A percentile compares a stretch with the other conserved stretches of the same genome.
Evolutionary conservation across 2,113 vertebrate species (phyloP).

Genomic region (Xiphophorus maculatus): DNA sequence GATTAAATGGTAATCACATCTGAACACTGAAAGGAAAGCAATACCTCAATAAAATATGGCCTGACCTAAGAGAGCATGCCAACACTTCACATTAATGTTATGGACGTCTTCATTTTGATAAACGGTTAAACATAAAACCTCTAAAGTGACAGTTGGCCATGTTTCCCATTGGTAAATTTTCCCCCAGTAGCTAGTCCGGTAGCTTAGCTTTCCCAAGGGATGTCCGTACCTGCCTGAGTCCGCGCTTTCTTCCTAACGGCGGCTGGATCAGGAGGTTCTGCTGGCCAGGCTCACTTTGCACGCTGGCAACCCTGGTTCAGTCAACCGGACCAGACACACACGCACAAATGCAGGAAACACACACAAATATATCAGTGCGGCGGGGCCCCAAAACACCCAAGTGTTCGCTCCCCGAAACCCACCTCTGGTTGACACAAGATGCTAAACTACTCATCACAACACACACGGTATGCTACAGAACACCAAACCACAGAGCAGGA

Average conservation of each 20-base stretch:
- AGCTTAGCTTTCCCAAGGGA: background rate
- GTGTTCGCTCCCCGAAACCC: background rate
- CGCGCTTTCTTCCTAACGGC: constrained; percentile 92
- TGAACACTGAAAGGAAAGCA: no score
- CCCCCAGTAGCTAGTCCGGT: background rate
- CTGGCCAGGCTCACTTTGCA: constrained; percentile 97
- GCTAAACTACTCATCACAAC: constrained; percentile 58
- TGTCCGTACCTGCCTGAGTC: constrained; percentile 89
- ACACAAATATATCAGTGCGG: constrained; percentile 13
- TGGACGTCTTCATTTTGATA: no score
- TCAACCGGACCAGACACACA: constrained; percentile 17
- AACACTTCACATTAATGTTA: no score
- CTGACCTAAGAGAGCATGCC: no score
- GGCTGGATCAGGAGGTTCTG: constrained; percentile 95
- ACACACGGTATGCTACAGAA: constrained; percentile 54
- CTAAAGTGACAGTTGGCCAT: no score
- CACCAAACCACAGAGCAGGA: constrained; percentile 66
- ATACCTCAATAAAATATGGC: no score
- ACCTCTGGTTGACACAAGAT: constrained; percentile 24
- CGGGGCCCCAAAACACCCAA: background rate
- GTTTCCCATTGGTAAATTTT: no score
- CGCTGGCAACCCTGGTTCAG: constrained; percentile 91
- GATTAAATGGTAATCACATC: no score
- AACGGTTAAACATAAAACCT: no score
- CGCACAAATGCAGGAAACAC: background rate